Evolutionary conservation across 1,140 invertebrate genomes (phyloP), one percentile per base, ranked within the genome.

Genomic region (Acromyrmex heyeri): DNA sequence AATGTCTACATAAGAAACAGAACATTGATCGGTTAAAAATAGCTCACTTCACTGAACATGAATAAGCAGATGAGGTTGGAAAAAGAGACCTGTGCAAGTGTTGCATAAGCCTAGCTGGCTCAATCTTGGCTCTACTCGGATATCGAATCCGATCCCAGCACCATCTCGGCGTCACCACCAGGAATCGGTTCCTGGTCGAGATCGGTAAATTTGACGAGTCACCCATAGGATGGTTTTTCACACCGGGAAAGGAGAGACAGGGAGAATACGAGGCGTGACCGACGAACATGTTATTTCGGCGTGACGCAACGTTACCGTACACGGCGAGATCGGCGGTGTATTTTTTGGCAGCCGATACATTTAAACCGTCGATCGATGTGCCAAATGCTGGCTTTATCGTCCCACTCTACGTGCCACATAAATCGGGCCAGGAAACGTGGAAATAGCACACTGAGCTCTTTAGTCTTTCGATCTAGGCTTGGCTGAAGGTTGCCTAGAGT

Each of bases 131-230:
- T 16, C 44, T 14, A 53, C 75, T 86, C 24, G 76, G 69, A 64
- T 76, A 76, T 86, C 61, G 30, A 65, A 69, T 79, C 65, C 85
- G 90, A 89, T 53, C 70, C 38, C 76, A 92, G 90, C 92, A 92
- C 92, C 92, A 93, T 93, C 92, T 93, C 88, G 87, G 88, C 65
- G 89, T 77, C 70, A 61, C 69, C 10, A 21, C 50, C 57, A 83
- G 50, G 92, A 92, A 91, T 88, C 88, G 87, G 38, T 75, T 34
- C 21, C 67, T 77, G 82, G 64, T 65, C 50, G 70, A 86, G 88
- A 92, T 93, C 92, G 91, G 91, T 93, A 93, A 92, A 91, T 87
- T 90, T 89, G 55, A 85, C 79, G 57, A 76, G 62, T 64, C 64
- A 85, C 79, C 34, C 61, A 59, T 48, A 18, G 38, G 38, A 69